These are phyloP conservation scores for Bucco capensis DNA, from an alignment of 2,113 vertebrate species.

Conservation along the genomic window DNA sequence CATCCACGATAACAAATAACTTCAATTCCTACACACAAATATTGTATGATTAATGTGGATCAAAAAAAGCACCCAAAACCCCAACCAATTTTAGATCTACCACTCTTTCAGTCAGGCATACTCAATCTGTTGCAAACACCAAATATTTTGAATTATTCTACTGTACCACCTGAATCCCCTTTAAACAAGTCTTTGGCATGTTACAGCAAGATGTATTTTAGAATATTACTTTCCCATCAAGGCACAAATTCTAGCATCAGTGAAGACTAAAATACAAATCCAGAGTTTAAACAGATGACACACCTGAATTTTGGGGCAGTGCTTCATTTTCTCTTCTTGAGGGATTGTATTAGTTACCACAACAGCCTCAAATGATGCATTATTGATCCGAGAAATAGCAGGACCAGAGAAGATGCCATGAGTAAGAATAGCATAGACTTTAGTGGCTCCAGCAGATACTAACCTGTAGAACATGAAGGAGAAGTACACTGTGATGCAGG, in stretches of 20 bases:
- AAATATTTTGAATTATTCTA: not conserved
- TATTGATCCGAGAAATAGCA: constrained; percentile 93
- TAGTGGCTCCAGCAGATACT: constrained; percentile 87
- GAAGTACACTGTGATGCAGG: not conserved
- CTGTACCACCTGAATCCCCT: not conserved
- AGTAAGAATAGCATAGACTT: constrained; percentile 94
- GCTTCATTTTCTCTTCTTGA: constrained; percentile 94
- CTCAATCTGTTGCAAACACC: not conserved
- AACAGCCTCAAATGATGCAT: constrained; percentile 89
- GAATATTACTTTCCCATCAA: not conserved
- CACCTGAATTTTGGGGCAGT: constrained; percentile 95
- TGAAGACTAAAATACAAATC: not conserved
- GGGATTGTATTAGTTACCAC: constrained; percentile 97
- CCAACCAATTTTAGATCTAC: not conserved
- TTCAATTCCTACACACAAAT: not conserved
- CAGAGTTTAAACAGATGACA: not conserved
- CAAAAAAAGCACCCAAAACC: not conserved
- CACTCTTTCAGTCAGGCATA: not conserved
- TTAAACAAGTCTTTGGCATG: not conserved
- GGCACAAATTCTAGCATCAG: not conserved
- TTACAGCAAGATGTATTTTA: not conserved
- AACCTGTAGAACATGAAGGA: constrained; percentile 68
- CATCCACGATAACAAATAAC: not conserved
- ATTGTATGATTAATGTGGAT: not conserved
- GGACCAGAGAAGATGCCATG: constrained; percentile 96